phyloP scores from a whole-genome alignment of 35 echinoderm and acorn worm genomes.

The Apostichopus parvimensis region DNA sequence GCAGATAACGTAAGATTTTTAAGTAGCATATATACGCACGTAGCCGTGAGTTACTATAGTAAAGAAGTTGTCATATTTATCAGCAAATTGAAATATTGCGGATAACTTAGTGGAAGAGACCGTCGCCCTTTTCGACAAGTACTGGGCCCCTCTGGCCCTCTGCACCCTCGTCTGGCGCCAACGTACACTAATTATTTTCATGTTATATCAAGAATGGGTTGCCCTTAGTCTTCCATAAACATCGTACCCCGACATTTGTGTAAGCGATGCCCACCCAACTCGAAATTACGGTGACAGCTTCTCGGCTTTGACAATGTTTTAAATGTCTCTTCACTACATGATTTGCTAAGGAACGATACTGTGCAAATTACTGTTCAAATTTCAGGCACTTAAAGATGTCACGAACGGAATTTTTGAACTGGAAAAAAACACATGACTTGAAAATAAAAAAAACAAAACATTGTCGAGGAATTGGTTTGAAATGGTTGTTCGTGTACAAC shows the following conservation, averaged over 20 bases:
- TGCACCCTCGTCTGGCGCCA: not conserved
- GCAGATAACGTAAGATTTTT: too few species aligned
- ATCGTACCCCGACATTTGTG: not conserved
- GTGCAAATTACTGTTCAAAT: not conserved
- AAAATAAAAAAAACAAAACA: not conserved
- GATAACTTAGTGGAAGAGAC: not conserved
- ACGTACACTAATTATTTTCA: not conserved
- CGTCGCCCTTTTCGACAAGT: not conserved
- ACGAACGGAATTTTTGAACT: slow-evolving; percentile 7
- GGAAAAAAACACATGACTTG: not conserved
- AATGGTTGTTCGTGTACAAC: not conserved
- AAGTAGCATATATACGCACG: too few species aligned
- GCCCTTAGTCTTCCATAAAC: not conserved
- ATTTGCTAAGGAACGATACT: not conserved
- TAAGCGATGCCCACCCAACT: not conserved
- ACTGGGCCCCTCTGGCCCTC: not conserved
- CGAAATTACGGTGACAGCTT: slow-evolving; percentile 18
- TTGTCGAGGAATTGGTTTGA: not conserved
- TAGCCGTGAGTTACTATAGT: too few species aligned
- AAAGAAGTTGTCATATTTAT: too few species aligned
- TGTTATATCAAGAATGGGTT: not conserved
- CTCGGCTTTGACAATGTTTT: not conserved
- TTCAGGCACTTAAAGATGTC: not conserved
- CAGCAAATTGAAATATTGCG: not conserved
- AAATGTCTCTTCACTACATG: not conserved